Conservation (phyloP, 2,797 vertebrate species). For the Harpagifer antarcticus region DNA sequence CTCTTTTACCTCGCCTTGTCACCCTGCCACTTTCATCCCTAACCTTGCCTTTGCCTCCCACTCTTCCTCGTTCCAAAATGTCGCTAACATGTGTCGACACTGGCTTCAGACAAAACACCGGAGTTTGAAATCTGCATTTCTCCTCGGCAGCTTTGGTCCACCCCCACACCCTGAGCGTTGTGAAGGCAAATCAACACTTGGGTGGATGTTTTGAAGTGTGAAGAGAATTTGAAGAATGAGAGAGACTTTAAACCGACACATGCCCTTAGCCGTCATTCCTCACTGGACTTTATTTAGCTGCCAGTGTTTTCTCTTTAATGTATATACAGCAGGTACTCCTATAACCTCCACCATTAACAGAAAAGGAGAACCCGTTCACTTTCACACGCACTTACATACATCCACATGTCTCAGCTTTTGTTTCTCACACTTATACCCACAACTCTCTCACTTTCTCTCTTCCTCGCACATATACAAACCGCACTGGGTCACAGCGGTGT, state of each 20-base stretch:
- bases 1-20: slow-evolving; percentile 45
- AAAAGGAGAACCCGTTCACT: slow-evolving; percentile 22
- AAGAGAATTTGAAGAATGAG: slow-evolving; percentile 53
- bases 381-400: slow-evolving; percentile 38
- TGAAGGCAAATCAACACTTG: slow-evolving; percentile 64
- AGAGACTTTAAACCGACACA: slow-evolving; percentile 54
- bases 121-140: slow-evolving; percentile 59
- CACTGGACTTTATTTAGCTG: slow-evolving; percentile 57
- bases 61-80: slow-evolving; percentile 60
- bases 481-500: slow-evolving; percentile 61
- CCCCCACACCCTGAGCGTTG: slow-evolving; percentile 44
- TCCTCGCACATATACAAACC: slow-evolving; percentile 50
- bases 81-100: slow-evolving; percentile 67
- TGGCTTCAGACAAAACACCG: slow-evolving; percentile 58
- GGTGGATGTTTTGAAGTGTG: slow-evolving; percentile 59
- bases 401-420: slow-evolving; percentile 63
- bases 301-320: slow-evolving; percentile 40
- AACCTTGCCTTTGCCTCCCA: slow-evolving; percentile 36
- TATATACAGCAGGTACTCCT: slow-evolving; percentile 23
- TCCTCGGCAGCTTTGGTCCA: slow-evolving; percentile 58
- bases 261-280: slow-evolving; percentile 59
- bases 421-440: slow-evolving; percentile 72
- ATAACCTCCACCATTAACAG: slow-evolving; percentile 43
- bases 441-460: slow-evolving; percentile 65
- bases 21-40: slow-evolving; percentile 44